Base-by-base conservation (phyloP, 2,888 invertebrate genomes). In the Cheilosia vernalis region DNA sequence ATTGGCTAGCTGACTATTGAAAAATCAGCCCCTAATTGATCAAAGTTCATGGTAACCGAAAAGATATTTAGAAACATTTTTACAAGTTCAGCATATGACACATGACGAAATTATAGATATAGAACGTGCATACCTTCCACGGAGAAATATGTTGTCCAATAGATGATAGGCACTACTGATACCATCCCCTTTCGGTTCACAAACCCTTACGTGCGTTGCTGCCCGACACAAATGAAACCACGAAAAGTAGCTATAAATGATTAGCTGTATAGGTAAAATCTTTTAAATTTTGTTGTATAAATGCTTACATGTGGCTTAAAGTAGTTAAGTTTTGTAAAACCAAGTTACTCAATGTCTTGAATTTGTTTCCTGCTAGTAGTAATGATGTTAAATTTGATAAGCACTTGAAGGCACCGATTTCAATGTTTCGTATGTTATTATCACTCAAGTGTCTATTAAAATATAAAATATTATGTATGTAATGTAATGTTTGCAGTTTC, bases 141-240 rank as follows among this genome's bases (percentile, higher is more conserved):
- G 90, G 30, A 94, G 89, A 27, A 94, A 90, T n/a, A 92, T 90
- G 88, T 93, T 94, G 88, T 94, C 94, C 88, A 94, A 90, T 64
- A 94, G 90, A 89, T 94, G 94, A 81, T 93, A 92, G 33, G 93
- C 92, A 88, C 93, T 93, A 79, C 94, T 94, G 87, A 94, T 94
- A 21, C 94, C 94, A 89, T 94, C 94, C 27, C 94, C 93, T 88
- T 93, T 93, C 0, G 94, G 94, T 87, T 93, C 92, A 87, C 94
- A 94, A 13, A 93, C 93, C 37, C 93, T 90, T 7, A 94, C 94
- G 88, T 93, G 93, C 13, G 92, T 89, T 2, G 93, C 94, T 49
- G 93, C 92, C 33, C 93, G 92, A 87, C 94, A 94, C 90, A 94
- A 91, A 88, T 93, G 93, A 89, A 94, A 94, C 87, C 93, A 92